Conservation (phyloP, 2,113 vertebrate species). For the human region DNA sequence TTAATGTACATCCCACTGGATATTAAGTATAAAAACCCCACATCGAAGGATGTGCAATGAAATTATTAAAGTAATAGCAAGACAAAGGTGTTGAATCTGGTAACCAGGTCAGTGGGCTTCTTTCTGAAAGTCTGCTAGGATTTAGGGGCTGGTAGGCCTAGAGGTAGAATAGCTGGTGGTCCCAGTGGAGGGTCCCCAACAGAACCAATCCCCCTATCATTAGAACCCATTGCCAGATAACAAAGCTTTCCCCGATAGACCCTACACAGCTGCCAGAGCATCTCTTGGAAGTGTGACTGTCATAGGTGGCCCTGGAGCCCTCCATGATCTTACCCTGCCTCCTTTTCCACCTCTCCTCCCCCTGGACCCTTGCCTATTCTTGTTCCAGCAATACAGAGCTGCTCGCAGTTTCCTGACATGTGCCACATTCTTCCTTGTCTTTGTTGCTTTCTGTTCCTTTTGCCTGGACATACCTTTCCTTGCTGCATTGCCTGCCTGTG, state of each 20-base stretch:
- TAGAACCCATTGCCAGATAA: neutral
- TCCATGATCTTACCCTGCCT: no score
- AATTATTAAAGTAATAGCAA: neutral
- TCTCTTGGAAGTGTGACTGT: neutral
- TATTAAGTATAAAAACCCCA: neutral
- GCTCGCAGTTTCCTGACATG: accelerated
- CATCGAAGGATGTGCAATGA: neutral
- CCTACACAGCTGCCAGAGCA: neutral
- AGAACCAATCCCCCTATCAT: neutral
- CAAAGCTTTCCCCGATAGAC: no score
- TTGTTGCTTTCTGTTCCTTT: neutral
- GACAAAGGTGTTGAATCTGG: neutral
- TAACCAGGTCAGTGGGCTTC: neutral
- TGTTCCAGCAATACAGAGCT: neutral
- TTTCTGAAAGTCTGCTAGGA: neutral
- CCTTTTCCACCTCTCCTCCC: accelerated
- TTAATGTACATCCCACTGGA: neutral
- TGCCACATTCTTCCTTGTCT: neutral
- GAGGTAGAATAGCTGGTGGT: neutral
- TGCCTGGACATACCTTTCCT: neutral
- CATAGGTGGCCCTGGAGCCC: neutral
- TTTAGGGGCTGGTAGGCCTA: neutral
- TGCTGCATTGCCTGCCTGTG: no score
- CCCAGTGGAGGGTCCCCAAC: neutral
- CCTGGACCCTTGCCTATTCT: no score